Evolutionary conservation across 2,888 invertebrate genomes (phyloP).

Genomic region (Athalia circularis): DNA sequence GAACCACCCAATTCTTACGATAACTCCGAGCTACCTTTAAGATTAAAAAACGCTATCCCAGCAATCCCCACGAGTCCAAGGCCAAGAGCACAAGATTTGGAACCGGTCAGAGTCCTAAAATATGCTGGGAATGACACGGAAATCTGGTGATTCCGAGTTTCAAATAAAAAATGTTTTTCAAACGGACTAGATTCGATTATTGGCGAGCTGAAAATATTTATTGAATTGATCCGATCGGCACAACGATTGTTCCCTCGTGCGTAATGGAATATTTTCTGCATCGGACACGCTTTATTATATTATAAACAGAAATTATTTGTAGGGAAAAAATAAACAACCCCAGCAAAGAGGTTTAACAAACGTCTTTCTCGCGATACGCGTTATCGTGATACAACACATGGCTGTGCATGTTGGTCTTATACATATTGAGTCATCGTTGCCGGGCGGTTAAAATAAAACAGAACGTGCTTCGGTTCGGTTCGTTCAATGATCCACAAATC

Average conservation of each 20-base stretch:
- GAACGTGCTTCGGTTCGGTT: no score
- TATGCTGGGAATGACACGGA: conserved; percentile 82
- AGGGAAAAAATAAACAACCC: conserved; percentile 51
- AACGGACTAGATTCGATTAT: neutral
- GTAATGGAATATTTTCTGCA: conserved; percentile 12
- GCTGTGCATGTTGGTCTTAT: neutral
- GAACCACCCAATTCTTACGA: conserved; percentile 63
- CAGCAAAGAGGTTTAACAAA: conserved; percentile 52
- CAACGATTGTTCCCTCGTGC: neutral
- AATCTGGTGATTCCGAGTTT: conserved; percentile 82
- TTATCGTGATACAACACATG: neutral
- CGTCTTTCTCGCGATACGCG: conserved; percentile 5
- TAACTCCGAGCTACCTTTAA: conserved; percentile 71
- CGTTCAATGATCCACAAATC: no score
- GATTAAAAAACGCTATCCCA: conserved; percentile 55
- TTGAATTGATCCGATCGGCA: no score
- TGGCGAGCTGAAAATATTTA: neutral
- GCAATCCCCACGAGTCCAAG: conserved; percentile 77
- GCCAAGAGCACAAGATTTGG: conserved; percentile 80
- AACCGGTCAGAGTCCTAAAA: conserved; percentile 81
- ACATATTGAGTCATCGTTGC: neutral
- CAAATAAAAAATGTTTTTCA: neutral
- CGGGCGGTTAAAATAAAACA: no score
- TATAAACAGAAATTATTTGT: neutral
- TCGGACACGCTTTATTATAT: neutral